Evolutionary conservation across 64 coral and sea anemone species (phyloP), one percentile per base, ranked within the genome.

Genomic region (Orbicella faveolata): DNA sequence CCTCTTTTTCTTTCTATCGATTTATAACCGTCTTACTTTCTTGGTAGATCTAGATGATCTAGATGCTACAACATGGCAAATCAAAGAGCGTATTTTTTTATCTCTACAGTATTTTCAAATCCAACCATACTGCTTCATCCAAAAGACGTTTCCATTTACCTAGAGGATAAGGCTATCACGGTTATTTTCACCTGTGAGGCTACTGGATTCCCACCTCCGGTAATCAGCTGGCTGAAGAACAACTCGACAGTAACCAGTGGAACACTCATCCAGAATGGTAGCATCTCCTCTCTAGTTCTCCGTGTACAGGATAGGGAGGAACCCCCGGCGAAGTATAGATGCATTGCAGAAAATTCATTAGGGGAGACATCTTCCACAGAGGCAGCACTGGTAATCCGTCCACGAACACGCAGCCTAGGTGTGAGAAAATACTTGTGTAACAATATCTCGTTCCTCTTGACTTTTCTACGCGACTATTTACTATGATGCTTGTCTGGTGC

Each of bases 121-220:
- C 82, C 82, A 25, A 51, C 41, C 36, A 85, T 85, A 52, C 15
- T 66, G 15, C 36, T 72, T 51, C 39, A 85, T 70, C 82, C 64
- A 1, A 11, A 52, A 48, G 72, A 52, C 11, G 65, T 85, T 6
- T 21, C 20, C 1, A n/a, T 85, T 4, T 72, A 2, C 64, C 13
- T 53, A 11, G 39, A 73, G 19, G 36, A 25, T 0, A 72, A 69
- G 0, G 23, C 4, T 52, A 67, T 41, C 23, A 52, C 39, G 34
- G 80, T 67, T 39, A 41, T 36, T 35, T 83, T 83, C 34, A 4
- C 17, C 6, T 83, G 80, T 30, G 34, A 83, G 20, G 80, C 61
- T 6, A 41, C 3, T 44, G 80, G 80, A 44, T 37, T 18, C 30
- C 80, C 80, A 23, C 61, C 0, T 66, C 80, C 80, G 2, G 8